These are phyloP conservation scores for Temnothorax rugatulus DNA, from an alignment of 2,888 invertebrate genomes.

Conservation along the genomic window DNA sequence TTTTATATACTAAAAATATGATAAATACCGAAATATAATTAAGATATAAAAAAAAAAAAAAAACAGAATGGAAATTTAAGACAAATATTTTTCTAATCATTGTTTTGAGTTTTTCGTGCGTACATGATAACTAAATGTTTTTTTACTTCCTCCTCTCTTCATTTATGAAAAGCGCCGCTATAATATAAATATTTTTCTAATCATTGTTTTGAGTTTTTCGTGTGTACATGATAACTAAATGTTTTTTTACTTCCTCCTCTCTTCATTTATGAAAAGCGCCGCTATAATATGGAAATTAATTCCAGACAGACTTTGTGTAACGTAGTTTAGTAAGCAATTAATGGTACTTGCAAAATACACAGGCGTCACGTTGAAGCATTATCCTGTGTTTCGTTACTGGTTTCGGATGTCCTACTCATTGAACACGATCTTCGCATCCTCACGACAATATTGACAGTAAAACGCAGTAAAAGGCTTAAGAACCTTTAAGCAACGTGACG, in stretches of 20 bases:
- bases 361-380: slow-evolving; percentile 19
- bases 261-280: not conserved
- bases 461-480: slow-evolving; percentile 63
- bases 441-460: slow-evolving; percentile 34
- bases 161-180: not conserved
- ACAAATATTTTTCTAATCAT: not conserved
- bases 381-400: slow-evolving; percentile 31
- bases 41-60: too few relatives aligned
- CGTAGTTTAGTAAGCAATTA: slow-evolving; percentile 32
- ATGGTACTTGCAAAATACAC: not conserved
- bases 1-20: not conserved
- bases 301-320: not conserved
- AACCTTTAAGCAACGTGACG: slow-evolving; percentile 69
- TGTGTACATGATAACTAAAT: not conserved
- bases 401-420: slow-evolving; percentile 49
- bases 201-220: not conserved
- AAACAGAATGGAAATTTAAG: not conserved
- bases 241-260: not conserved
- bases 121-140: not conserved
- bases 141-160: not conserved
- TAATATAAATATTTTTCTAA: not conserved
- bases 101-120: not conserved
- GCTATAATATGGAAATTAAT: not conserved
- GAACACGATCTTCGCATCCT: slow-evolving; percentile 57
- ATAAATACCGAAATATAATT: not conserved